phyloP scores from a whole-genome alignment of 2,113 vertebrate genomes.

The Sciurus niger region DNA sequence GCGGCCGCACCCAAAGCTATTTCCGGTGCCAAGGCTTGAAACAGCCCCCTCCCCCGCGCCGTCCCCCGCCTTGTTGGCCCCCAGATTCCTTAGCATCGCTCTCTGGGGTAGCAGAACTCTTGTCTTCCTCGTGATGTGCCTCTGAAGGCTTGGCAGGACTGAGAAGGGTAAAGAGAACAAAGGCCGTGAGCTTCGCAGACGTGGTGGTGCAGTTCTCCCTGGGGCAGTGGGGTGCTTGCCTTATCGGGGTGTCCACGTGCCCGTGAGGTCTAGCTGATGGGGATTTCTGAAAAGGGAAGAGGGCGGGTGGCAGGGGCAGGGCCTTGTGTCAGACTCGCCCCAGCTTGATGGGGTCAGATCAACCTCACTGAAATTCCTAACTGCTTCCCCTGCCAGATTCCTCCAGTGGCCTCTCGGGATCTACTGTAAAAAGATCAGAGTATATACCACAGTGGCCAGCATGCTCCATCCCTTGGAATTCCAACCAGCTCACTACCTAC shows the following conservation, averaged over 20 bases:
- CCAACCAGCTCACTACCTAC: neutral
- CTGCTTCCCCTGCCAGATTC: too few relatives aligned
- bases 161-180: too few relatives aligned
- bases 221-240: neutral
- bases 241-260: neutral
- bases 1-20: neutral
- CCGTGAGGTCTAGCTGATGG: neutral
- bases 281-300: neutral
- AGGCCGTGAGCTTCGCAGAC: neutral
- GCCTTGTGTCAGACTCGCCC: neutral
- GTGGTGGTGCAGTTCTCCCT: neutral
- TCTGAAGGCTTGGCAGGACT: neutral
- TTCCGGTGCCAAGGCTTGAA: neutral
- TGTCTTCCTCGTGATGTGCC: accelerated
- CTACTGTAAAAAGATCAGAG: neutral
- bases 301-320: neutral
- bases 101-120: accelerated
- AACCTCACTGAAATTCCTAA: neutral
- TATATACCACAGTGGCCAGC: too few relatives aligned
- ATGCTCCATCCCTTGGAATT: neutral
- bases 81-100: accelerated
- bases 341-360: neutral
- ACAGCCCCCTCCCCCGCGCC: too few relatives aligned
- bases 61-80: too few relatives aligned
- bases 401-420: neutral